Evolutionary conservation across 2,888 invertebrate genomes (phyloP), one percentile per base, ranked within the genome.

Genomic region (Gonocerus acuteangulatus): DNA sequence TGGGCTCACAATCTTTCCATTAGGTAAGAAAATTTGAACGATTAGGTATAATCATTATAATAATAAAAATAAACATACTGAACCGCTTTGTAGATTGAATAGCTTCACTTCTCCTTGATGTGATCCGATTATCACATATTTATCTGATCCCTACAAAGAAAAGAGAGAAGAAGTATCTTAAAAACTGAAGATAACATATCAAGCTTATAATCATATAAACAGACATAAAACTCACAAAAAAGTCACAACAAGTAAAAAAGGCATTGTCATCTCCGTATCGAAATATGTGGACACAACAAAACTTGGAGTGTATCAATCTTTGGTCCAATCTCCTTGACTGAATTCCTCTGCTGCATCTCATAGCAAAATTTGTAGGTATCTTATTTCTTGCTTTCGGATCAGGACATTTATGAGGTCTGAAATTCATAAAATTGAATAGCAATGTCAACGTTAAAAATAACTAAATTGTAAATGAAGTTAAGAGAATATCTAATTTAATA

Each of bases 361-460:
- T 78, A 1, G 85, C 81, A 63, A 90, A 81, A 77, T 89, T 93
- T n/a, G 78, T 75, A 13, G 86, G 84, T 0, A 81, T 80, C 49
- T 79, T 78, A 68, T 80, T 80, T 69, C 80, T 80, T 56, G 84
- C 83, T 69, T 83, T 82, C 0, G 89, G 88, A 75, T 92, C 92
- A 1, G 97, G 97, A 75, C 97, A 99, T 71, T 92, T 89, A 77
- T 99, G 97, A 0, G 95, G 95, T 67, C 90, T 90, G 72, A 9
- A 75, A 73, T 67, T n/a, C n/a, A n/a, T n/a, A n/a, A n/a, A n/a
- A n/a, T n/a, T n/a, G n/a, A 65, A 62, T 64, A 63, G 60, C 21
- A 27, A 45, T 6, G 51, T 48, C 16, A 7, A 39, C 16, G 47
- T 11, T 21, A 48, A 48, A 11, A 27, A 34, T 34, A 34, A n/a